phyloP scores from a whole-genome alignment of 1,140 invertebrate species.

The Coptotermes formosanus region DNA sequence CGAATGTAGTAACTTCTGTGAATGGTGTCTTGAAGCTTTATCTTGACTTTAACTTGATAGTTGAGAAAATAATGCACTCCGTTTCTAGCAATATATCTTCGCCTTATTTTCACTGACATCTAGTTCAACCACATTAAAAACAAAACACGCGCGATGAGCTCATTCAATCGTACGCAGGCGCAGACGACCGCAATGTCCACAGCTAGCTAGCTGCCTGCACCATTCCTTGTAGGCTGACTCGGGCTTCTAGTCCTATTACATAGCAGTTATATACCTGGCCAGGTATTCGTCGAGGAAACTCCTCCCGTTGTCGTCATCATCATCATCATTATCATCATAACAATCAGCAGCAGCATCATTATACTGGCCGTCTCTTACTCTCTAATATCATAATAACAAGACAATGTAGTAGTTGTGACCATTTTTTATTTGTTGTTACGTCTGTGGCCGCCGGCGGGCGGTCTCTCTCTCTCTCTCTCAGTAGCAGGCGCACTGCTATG shows the following conservation, averaged over 20 bases:
- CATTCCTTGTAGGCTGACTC: background rate
- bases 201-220: background rate
- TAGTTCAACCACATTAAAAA: background rate
- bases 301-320: background rate
- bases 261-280: constrained; percentile 10
- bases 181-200: background rate
- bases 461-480: background rate
- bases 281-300: background rate
- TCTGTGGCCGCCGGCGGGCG: too few relatives aligned
- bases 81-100: background rate
- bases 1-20: too few relatives aligned
- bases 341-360: background rate
- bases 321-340: background rate
- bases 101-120: background rate
- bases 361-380: background rate
- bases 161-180: background rate
- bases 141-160: background rate
- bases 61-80: background rate
- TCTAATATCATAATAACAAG: too few relatives aligned
- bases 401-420: too few relatives aligned
- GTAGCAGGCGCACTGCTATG: background rate
- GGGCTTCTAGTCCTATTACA: background rate
- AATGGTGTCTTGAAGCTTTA: too few relatives aligned
- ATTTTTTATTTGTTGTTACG: too few relatives aligned
- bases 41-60: too few relatives aligned